Evolutionary conservation across 2,113 vertebrate genomes (phyloP), one percentile per base, ranked within the genome.

Genomic region (Esox niger): DNA sequence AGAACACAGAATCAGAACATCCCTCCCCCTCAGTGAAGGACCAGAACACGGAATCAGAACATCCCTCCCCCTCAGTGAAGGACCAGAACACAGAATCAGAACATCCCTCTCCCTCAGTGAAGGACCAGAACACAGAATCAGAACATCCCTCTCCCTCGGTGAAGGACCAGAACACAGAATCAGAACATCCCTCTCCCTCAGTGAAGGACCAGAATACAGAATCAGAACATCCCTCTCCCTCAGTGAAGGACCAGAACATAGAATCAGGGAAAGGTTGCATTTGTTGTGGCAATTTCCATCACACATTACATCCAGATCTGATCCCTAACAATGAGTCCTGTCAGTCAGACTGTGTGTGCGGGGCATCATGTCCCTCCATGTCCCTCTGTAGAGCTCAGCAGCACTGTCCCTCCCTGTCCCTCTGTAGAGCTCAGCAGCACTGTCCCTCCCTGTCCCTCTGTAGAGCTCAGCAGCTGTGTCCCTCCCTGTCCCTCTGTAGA

Each of bases 311-410:
- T 8, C 20, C 47, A 62, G 29, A 32, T 31, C 8, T 33, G n/a
- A n/a, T n/a, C 56, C 55, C 59, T 64, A 73, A 84, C 77, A 80
- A 76, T 75, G 65, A 67, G 70, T 75, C 72, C 65, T 80, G 85
- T 80, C 79, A 81, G 66, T 82, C 77, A 78, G 30, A n/a, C n/a
- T n/a, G n/a, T n/a, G n/a, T n/a, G n/a, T n/a, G n/a, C n/a, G n/a
- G n/a, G n/a, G n/a, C n/a, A n/a, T n/a, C n/a, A n/a, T n/a, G n/a
- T n/a, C n/a, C n/a, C n/a, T n/a, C n/a, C n/a, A n/a, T n/a, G n/a
- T n/a, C n/a, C n/a, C n/a, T n/a, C n/a, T n/a, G n/a, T n/a, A n/a
- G n/a, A n/a, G n/a, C n/a, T n/a, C n/a, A n/a, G n/a, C n/a, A n/a
- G n/a, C n/a, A n/a, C n/a, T n/a, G n/a, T n/a, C n/a, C 23, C 20